Evolutionary conservation across 2,113 vertebrate species (phyloP).

Genomic region (Mixornis gularis): DNA sequence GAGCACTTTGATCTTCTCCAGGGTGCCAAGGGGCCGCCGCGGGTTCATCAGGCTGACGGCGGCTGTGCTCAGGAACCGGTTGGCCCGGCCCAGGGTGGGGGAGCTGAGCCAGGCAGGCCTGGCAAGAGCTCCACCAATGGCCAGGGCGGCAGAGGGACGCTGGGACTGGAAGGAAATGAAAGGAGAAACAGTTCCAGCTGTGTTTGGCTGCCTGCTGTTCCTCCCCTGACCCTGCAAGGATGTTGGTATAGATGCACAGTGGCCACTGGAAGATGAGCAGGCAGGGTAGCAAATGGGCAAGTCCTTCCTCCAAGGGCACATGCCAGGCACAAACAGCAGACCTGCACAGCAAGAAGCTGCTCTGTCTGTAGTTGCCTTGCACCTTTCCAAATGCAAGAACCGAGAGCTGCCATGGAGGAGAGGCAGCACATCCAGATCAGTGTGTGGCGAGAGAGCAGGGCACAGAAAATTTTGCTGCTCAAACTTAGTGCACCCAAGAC

Average conservation of each 20-base stretch:
- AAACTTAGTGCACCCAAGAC: not conserved
- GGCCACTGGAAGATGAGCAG: not conserved
- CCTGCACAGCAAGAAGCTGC: not conserved
- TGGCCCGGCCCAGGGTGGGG: constrained; percentile 91
- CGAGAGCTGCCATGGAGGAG: not conserved
- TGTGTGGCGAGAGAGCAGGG: not conserved
- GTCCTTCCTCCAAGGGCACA: not conserved
- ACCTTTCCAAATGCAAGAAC: not conserved
- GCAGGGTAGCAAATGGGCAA: not conserved
- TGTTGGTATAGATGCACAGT: not conserved
- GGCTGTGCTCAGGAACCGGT: constrained; percentile 93
- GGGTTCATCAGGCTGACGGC: constrained; percentile 96
- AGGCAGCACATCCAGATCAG: not conserved
- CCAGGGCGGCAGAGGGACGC: constrained; percentile 83
- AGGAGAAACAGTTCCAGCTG: not conserved
- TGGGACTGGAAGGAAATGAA: constrained; percentile 54
- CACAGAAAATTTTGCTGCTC: not conserved
- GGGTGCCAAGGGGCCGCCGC: constrained; percentile 79
- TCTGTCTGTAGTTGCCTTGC: not conserved
- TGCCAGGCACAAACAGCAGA: not conserved
- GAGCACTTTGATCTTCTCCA: constrained; percentile 91
- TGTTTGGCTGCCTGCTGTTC: not conserved
- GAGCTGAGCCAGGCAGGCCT: constrained; percentile 94
- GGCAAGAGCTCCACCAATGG: constrained; percentile 84
- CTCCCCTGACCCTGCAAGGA: not conserved